Conservation (phyloP, 2,797 vertebrate genomes). For the Eremophila alpestris region DNA sequence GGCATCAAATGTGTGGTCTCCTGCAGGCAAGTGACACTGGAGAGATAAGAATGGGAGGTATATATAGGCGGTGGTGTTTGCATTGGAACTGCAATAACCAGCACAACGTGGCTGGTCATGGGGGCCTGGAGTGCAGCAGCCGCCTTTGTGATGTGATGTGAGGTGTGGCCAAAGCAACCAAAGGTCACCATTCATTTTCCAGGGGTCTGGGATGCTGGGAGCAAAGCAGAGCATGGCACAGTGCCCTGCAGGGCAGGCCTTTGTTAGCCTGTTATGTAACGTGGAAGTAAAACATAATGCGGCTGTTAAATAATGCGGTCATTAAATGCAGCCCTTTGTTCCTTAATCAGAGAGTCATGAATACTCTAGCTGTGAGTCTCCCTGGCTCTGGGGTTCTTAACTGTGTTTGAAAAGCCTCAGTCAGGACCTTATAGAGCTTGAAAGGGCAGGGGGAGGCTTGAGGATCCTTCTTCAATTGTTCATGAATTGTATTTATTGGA, state of each 20-base stretch:
- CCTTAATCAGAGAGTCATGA: slow-evolving; percentile 40
- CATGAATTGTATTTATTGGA: background rate
- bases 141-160: background rate
- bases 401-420: background rate
- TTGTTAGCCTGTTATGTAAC: slow-evolving; percentile 41
- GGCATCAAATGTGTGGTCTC: background rate
- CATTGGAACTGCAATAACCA: background rate
- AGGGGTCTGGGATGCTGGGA: slow-evolving; percentile 28
- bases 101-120: accelerated
- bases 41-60: background rate
- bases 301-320: slow-evolving; percentile 27
- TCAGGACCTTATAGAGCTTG: background rate
- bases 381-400: background rate
- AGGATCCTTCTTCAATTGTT: background rate
- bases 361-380: slow-evolving; percentile 47
- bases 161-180: slow-evolving; percentile 44
- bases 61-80: background rate
- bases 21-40: background rate
- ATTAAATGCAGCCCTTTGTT: slow-evolving; percentile 63
- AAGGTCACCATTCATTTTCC: background rate
- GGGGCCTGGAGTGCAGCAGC: background rate
- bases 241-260: slow-evolving; percentile 34
- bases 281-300: slow-evolving; percentile 48
- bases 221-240: background rate
- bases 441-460: background rate